Conservation (phyloP, 2,113 vertebrate genomes). For the Phalacrocorax aristotelis region DNA sequence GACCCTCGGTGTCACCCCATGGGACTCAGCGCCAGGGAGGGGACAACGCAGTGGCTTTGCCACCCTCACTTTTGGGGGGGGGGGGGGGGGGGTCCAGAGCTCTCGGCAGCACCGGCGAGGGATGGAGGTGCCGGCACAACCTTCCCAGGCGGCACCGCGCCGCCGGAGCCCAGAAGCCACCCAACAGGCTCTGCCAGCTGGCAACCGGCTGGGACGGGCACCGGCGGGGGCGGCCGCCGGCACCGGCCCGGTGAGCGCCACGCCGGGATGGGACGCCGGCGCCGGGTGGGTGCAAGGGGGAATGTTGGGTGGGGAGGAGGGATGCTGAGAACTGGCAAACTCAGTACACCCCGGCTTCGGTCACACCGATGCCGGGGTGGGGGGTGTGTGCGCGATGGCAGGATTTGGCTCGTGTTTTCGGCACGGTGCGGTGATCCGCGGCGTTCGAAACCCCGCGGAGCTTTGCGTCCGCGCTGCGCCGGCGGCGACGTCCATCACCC, state of each 20-base stretch:
- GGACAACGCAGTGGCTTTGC: not conserved
- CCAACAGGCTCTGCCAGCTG: slow-evolving; percentile 37
- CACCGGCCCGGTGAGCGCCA: not conserved
- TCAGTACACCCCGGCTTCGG: not conserved
- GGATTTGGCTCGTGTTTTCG: not conserved
- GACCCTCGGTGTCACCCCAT: not conserved
- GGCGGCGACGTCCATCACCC: not conserved
- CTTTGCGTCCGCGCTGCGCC: not conserved
- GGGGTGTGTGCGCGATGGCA: accelerated
- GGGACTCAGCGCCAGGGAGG: not conserved
- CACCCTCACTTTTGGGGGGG: not conserved
- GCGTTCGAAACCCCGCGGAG: too few relatives aligned
- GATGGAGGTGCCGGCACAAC: not conserved
- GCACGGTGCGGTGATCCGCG: not conserved
- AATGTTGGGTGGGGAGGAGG: not conserved
- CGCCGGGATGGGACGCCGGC: not conserved
- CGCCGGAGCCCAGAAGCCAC: slow-evolving; percentile 2
- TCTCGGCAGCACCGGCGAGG: accelerated
- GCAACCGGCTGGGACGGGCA: not conserved
- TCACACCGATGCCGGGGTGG: not conserved
- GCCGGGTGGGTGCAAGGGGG: not conserved
- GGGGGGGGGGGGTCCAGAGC: not conserved
- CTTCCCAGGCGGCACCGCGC: not conserved
- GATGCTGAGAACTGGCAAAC: not conserved
- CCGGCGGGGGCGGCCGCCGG: not conserved